Evolutionary conservation across 2,888 invertebrate species (phyloP).

Genomic region (Caenorhabditis auriculariae): DNA sequence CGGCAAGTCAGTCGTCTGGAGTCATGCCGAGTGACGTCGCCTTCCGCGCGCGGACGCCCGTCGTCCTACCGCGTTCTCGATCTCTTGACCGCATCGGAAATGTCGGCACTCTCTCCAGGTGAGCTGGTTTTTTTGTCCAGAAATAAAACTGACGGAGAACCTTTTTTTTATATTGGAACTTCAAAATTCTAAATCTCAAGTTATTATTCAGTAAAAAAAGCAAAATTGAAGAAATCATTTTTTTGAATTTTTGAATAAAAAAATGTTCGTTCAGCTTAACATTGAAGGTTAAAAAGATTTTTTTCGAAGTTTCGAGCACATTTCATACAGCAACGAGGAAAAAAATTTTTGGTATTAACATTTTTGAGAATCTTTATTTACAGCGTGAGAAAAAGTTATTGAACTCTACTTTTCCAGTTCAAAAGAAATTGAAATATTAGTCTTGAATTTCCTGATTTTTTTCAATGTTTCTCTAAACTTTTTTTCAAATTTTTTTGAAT

Average conservation of each 20-base stretch:
- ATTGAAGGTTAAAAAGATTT: no score
- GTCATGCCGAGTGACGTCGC: slow-evolving; percentile 40
- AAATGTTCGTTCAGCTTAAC: no score
- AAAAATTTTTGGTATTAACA: no score
- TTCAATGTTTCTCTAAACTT: not conserved
- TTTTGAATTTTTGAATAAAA: no score
- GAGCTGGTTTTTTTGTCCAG: not conserved
- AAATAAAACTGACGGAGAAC: not conserved
- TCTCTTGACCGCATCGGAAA: slow-evolving; percentile 51
- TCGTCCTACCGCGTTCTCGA: slow-evolving; percentile 49
- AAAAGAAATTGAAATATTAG: no score
- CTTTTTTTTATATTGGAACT: not conserved
- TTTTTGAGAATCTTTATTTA: no score
- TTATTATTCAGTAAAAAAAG: not conserved
- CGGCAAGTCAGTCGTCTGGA: no score
- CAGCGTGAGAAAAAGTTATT: no score
- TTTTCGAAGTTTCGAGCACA: no score
- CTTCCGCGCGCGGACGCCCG: slow-evolving; percentile 32
- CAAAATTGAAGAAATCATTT: no score
- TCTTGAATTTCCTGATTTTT: not conserved
- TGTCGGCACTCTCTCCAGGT: slow-evolving; percentile 60
- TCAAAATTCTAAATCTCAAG: not conserved
- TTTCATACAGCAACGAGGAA: no score
- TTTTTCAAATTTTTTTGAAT: slow-evolving; percentile 6
- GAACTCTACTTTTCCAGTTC: no score